phyloP scores from a whole-genome alignment of 2,113 vertebrate species.

The Trogon surrucura region DNA sequence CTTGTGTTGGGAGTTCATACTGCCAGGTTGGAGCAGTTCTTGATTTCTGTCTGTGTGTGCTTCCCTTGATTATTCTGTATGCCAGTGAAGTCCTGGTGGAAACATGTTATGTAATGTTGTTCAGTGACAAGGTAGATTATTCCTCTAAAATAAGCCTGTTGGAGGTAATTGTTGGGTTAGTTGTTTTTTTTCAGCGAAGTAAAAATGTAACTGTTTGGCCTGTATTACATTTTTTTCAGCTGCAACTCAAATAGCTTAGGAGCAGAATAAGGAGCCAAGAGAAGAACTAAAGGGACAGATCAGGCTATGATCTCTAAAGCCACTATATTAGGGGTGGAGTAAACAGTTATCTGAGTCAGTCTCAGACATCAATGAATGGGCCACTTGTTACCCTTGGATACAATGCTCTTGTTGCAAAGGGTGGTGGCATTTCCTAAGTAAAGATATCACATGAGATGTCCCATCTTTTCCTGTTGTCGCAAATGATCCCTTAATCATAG shows the following conservation, averaged over 20 bases:
- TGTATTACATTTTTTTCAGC: not conserved
- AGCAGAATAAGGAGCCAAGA: not conserved
- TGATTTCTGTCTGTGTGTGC: not conserved
- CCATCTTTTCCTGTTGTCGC: not conserved
- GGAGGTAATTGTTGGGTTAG: no score
- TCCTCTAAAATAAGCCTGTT: not conserved
- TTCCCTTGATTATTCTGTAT: not conserved
- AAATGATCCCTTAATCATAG: not conserved
- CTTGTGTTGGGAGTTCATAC: not conserved
- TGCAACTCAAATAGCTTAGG: not conserved
- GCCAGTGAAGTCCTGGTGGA: not conserved
- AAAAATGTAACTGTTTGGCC: not conserved
- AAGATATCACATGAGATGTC: not conserved
- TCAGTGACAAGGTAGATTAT: not conserved
- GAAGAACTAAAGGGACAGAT: not conserved
- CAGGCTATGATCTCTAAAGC: not conserved
- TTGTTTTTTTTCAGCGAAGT: not conserved
- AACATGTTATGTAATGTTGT: fast-evolving
- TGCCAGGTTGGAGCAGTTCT: not conserved
- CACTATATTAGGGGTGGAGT: not conserved
- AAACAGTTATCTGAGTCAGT: not conserved
- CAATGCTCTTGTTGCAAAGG: not conserved
- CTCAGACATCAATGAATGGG: not conserved
- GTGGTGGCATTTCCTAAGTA: not conserved
- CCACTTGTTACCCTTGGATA: not conserved